Base-by-base conservation (phyloP, 2,888 invertebrate genomes). In the Adelphocoris suturalis region DNA sequence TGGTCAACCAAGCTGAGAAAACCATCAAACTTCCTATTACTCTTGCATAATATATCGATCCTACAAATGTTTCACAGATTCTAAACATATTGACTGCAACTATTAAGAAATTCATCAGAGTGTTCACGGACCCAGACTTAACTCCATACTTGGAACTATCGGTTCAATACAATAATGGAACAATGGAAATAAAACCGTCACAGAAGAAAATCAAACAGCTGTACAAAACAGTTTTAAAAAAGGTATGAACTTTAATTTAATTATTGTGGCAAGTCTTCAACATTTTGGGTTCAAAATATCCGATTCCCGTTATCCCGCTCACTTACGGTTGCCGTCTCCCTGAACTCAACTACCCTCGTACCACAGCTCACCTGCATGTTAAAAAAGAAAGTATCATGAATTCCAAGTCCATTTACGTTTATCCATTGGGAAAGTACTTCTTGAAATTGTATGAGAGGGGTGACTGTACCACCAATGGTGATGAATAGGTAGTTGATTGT, bases 121-220 rank as follows among this genome's bases (percentile, higher is more conserved):
- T 75, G 14, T 86, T 86, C 48, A 86, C 86, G 13, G 86, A 86
- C n/a, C 86, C 86, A 14, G 86, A 86, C 5, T 48, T 37, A 14
- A 75, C 86, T 12, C 86, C 86, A 2, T 86, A 86, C 27, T 47
- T 86, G n/a, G 76, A 86, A 46, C 48, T 86, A 0, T 86, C 86
- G 0, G 86, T 86, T 28, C 68, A 86, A 14, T 86, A 75, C 76
- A 55, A 46, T 47, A 47, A 75, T 47, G 86, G 86, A 23, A 3
- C 46, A n/a, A 13, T 86, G 37, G 47, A 46, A 19, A 86, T 68
- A 11, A 68, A 86, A 23, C 86, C 86, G 0, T 86, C 86, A 47
- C 19, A 75, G 19, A 13, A 48, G 19, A 86, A 76, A 23, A 47
- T 86, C 16, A 86, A 86, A 86, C 16, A 86, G n/a, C 16, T 68